A percentile compares a stretch with the other conserved stretches of the same genome.
These are phyloP conservation scores for Halictus quadricinctus DNA, from an alignment of 2,888 invertebrate species.

Conservation along the genomic window DNA sequence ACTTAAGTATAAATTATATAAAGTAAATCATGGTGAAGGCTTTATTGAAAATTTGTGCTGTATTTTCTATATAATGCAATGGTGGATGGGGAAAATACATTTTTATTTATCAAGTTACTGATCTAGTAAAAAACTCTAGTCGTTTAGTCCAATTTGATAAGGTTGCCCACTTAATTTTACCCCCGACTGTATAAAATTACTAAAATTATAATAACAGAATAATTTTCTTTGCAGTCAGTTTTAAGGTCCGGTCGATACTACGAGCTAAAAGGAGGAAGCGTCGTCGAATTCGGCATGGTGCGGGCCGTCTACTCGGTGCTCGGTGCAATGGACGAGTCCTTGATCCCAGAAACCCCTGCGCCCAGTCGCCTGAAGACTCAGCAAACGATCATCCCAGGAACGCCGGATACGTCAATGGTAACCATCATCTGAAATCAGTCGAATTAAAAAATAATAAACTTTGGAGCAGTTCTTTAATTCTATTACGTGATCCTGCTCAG, in stretches of 20 bases:
- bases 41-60: not conserved
- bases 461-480: not conserved
- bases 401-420: slow-evolving; percentile 71
- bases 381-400: slow-evolving; percentile 57
- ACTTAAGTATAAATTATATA: not conserved
- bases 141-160: too few relatives aligned
- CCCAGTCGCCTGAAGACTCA: not conserved
- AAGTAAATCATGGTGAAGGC: not conserved
- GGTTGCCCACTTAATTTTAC: too few relatives aligned
- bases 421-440: slow-evolving; percentile 4
- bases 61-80: not conserved
- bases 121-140: too few relatives aligned
- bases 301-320: slow-evolving; percentile 65
- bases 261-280: slow-evolving; percentile 74
- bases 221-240: slow-evolving; percentile 65
- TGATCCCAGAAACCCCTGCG: slow-evolving; percentile 65
- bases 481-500: slow-evolving; percentile 20
- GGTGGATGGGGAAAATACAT: not conserved
- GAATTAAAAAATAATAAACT: not conserved
- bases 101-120: not conserved
- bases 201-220: not conserved
- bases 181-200: too few relatives aligned
- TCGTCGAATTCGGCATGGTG: slow-evolving; percentile 74
- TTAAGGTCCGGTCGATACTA: slow-evolving; percentile 75
- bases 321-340: slow-evolving; percentile 11